phyloP scores from a whole-genome alignment of 64 coral and sea anemone genomes.

The Orbicella faveolata region DNA sequence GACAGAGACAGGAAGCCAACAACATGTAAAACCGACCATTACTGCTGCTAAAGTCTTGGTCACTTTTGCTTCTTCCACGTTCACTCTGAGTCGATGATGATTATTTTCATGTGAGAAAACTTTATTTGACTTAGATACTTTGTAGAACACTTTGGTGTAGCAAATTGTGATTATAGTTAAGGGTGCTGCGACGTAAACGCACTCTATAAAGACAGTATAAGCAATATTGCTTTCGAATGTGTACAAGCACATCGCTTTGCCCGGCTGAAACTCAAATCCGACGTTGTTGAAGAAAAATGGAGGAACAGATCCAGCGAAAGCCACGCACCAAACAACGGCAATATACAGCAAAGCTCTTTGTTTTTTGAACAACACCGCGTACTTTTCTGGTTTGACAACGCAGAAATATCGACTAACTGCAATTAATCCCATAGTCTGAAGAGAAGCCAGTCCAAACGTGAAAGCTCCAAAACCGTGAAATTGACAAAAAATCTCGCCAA shows the following conservation, averaged over 20 bases:
- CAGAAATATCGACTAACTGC: slow-evolving; percentile 71
- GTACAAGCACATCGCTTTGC: slow-evolving; percentile 61
- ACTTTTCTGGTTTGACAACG: slow-evolving; percentile 51
- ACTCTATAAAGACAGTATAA: slow-evolving; percentile 49
- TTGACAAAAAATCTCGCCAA: slow-evolving; percentile 38
- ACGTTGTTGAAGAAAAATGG: slow-evolving; percentile 36
- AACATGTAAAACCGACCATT: slow-evolving; percentile 48
- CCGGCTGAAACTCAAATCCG: slow-evolving; percentile 42
- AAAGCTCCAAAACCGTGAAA: slow-evolving; percentile 61
- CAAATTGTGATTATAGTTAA: slow-evolving; percentile 39
- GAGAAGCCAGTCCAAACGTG: slow-evolving; percentile 37
- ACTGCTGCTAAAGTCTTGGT: slow-evolving; percentile 59
- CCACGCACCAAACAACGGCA: slow-evolving; percentile 30
- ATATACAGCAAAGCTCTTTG: slow-evolving; percentile 45
- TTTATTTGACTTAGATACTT: slow-evolving; percentile 7
- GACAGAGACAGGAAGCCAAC: slow-evolving; percentile 55
- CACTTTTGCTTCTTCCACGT: slow-evolving; percentile 61
- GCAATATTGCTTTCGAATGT: slow-evolving; percentile 43
- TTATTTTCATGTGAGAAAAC: slow-evolving; percentile 18
- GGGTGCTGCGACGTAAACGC: slow-evolving; percentile 46
- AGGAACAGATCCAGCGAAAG: slow-evolving; percentile 29
- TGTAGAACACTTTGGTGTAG: slow-evolving; percentile 43
- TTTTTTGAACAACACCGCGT: slow-evolving; percentile 27
- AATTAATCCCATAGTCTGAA: slow-evolving; percentile 62
- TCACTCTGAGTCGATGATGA: slow-evolving; percentile 3